Base-by-base conservation (phyloP, 2,113 vertebrate species). In the Ammospiza nelsoni region DNA sequence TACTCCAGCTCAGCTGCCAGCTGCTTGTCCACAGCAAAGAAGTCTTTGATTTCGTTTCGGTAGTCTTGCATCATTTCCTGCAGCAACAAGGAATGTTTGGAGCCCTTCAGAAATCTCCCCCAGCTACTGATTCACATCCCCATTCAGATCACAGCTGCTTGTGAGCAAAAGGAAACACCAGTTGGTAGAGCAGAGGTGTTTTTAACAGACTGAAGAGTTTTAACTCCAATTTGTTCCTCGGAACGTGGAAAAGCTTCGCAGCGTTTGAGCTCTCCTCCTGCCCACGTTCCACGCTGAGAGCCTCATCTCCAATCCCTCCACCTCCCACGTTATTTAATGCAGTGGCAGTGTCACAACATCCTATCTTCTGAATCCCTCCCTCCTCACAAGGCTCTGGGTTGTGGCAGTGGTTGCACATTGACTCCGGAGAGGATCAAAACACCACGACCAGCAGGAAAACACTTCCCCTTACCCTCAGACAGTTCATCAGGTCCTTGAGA, bases 11-110 rank as follows among this genome's bases (percentile, higher is more conserved):
- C 99, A 1, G 98, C 97, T 1, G 98, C 99, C 96, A 99, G 97
- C 96, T 99, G 99, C 89, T 99, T 99, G 77, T 99, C 99, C 21
- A 97, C 97, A 6, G 98, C 97, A 84, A 99, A 99, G 77, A 99
- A 97, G 19, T 99, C 98, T 92, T 98, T 99, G 90, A 99, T 97
- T 96, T 99, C 99, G 4, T 98, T 98, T 15, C 98, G 97, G 89
- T 99, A 99, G 92, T 99, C 99, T 87, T 99, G 98, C 99, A 99
- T 98, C 52, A 98, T 98, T 90, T 99, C 98, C 99, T 99, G 94
- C 31, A 97, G 76, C 80, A 80, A 75, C 27, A 65, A 87, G 62
- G 49, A 94, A 84, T 25, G 62, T 90, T 96, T 86, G 62, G 91
- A 43, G 28, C 29, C 80, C 87, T 74, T 89, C 77, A 88, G 92